These are phyloP conservation scores for Ephialtes manifestator DNA, from an alignment of 2,888 invertebrate species.

Conservation along the genomic window DNA sequence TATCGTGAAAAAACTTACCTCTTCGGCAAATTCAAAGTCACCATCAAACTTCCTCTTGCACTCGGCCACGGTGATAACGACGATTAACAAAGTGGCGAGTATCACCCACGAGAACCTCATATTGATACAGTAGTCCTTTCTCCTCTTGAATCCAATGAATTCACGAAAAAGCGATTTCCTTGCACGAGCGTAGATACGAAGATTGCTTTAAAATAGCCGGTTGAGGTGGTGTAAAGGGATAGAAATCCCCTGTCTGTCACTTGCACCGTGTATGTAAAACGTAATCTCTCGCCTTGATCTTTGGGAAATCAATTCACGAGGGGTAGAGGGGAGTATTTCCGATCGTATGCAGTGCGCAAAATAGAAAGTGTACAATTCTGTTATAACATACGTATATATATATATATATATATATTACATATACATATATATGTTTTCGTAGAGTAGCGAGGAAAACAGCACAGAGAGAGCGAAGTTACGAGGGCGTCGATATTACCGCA, in stretches of 20 bases:
- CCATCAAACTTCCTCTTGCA: constrained; percentile 92
- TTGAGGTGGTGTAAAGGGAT: constrained; percentile 20
- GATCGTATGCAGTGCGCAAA: constrained; percentile 38
- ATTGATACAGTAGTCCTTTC: constrained; percentile 44
- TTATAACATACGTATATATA: background rate
- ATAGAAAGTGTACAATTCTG: constrained; percentile 34
- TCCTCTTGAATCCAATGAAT: constrained; percentile 50
- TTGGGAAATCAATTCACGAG: constrained; percentile 51
- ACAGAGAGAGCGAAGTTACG: background rate
- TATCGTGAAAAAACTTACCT: constrained; percentile 87
- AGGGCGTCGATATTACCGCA: constrained; percentile 41
- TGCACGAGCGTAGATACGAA: constrained; percentile 6
- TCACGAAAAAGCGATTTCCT: constrained; percentile 19
- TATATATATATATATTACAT: constrained; percentile 3
- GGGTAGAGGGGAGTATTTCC: background rate
- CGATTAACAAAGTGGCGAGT: constrained; percentile 84
- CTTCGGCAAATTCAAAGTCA: constrained; percentile 93
- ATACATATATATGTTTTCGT: background rate
- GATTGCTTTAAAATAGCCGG: constrained; percentile 29
- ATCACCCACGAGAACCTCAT: constrained; percentile 86
- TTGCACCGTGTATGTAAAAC: constrained; percentile 53
- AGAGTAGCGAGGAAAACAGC: constrained; percentile 12
- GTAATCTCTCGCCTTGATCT: constrained; percentile 40
- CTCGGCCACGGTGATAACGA: constrained; percentile 86
- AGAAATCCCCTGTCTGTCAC: constrained; percentile 52